These are phyloP conservation scores for Gopherus evgoodei DNA, from an alignment of 2,113 vertebrate species.

Conservation along the genomic window DNA sequence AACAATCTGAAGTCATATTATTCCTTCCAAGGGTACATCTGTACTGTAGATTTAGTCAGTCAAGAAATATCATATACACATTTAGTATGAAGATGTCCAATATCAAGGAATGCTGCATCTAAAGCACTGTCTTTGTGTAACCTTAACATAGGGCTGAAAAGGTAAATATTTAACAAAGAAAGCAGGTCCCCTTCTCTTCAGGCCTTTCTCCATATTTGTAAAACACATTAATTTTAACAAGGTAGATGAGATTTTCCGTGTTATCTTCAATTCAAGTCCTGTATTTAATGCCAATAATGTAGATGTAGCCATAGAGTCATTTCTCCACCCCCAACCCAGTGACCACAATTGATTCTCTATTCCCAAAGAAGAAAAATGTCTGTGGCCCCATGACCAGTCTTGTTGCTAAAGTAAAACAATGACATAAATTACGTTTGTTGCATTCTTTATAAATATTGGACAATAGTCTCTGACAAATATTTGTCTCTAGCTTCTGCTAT, in stretches of 20 bases:
- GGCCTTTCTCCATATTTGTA: neutral
- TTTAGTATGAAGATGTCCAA: neutral
- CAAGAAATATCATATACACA: neutral
- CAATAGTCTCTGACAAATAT: neutral
- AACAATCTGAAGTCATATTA: neutral
- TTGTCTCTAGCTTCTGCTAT: neutral
- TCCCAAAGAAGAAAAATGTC: neutral
- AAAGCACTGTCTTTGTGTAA: neutral
- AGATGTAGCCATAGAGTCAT: too few species aligned
- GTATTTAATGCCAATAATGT: neutral
- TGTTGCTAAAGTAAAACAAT: neutral
- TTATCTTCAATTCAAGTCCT: neutral
- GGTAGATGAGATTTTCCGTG: neutral
- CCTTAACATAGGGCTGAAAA: neutral
- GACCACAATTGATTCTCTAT: neutral
- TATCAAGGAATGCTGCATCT: neutral
- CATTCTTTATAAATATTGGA: neutral
- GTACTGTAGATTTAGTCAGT: neutral
- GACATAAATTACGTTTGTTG: neutral
- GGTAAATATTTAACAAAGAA: neutral
- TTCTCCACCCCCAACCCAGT: too few species aligned
- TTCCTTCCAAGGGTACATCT: neutral
- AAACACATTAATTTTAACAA: neutral
- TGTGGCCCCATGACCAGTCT: neutral
- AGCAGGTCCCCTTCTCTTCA: neutral